Percentiles rank a stretch among this genome's conserved stretches.
Evolutionary conservation across 2,113 vertebrate species (phyloP).

Genomic region (Gallinago jamesoni): DNA sequence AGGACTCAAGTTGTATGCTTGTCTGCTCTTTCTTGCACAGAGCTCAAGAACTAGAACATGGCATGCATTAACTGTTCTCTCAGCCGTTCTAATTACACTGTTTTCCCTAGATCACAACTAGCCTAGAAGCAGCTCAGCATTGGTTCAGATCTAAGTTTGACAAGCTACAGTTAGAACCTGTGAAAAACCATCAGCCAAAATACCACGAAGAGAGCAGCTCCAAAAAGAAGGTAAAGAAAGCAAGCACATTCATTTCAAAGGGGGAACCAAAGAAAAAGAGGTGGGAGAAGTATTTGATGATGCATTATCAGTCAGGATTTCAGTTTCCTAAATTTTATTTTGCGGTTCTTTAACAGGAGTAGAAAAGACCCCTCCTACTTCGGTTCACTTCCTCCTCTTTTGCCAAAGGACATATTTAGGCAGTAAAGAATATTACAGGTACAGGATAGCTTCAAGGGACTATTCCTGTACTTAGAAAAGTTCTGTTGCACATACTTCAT

Average conservation of each 20-base stretch:
- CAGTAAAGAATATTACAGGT: background rate
- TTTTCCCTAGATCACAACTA: conserved; percentile 62
- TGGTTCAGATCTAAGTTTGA: conserved; percentile 71
- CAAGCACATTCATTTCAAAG: background rate
- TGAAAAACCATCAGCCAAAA: conserved; percentile 21
- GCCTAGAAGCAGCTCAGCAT: conserved; percentile 69
- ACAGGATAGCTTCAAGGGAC: background rate
- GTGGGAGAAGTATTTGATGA: background rate
- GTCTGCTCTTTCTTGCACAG: background rate
- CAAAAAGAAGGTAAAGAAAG: conserved; percentile 3
- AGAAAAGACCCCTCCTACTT: background rate
- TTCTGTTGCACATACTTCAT: background rate
- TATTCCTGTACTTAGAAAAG: background rate
- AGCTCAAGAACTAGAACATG: background rate
- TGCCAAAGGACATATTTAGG: background rate
- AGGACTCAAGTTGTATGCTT: background rate
- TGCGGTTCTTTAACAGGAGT: background rate
- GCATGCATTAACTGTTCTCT: background rate
- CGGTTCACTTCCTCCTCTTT: background rate
- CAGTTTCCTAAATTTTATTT: background rate
- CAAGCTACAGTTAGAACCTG: conserved; percentile 58
- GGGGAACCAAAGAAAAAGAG: background rate
- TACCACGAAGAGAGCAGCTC: background rate
- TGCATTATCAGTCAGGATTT: background rate
- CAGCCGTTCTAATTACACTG: background rate